These are phyloP conservation scores for Eueides isabella DNA, from an alignment of 1,140 invertebrate species.

Conservation along the genomic window DNA sequence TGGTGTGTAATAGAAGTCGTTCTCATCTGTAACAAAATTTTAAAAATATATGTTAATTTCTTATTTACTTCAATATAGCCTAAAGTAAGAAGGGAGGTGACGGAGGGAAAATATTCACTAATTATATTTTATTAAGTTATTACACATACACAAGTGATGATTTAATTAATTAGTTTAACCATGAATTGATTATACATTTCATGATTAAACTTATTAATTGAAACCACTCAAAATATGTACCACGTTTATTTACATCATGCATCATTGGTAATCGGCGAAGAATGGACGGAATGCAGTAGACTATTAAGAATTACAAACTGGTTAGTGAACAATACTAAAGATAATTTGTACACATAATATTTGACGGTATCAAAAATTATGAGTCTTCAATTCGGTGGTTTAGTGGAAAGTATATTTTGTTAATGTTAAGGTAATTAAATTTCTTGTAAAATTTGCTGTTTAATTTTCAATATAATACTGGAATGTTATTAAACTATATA, in stretches of 20 bases:
- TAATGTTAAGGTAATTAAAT: not conserved
- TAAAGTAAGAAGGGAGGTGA: not conserved
- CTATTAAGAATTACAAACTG: not conserved
- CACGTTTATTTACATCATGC: no score
- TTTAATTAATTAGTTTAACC: not conserved
- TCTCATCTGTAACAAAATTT: slow-evolving; percentile 68
- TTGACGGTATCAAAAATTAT: not conserved
- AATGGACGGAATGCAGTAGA: not conserved
- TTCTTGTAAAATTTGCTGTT: no score
- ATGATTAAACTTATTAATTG: not conserved
- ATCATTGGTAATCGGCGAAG: not conserved
- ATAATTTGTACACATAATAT: not conserved
- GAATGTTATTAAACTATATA: no score
- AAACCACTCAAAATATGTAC: not conserved
- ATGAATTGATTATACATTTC: no score
- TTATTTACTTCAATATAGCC: no score
- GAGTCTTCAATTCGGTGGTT: not conserved
- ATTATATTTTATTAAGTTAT: no score
- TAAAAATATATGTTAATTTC: not conserved
- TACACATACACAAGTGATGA: not conserved
- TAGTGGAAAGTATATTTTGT: not conserved
- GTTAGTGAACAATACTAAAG: not conserved
- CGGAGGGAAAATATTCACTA: no score
- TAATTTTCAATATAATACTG: no score
- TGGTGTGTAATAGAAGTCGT: slow-evolving; percentile 75